A percentile compares a stretch with the other conserved stretches of the same genome.
Conservation (phyloP, 2,888 invertebrate species). For the Drosophila formosana region DNA sequence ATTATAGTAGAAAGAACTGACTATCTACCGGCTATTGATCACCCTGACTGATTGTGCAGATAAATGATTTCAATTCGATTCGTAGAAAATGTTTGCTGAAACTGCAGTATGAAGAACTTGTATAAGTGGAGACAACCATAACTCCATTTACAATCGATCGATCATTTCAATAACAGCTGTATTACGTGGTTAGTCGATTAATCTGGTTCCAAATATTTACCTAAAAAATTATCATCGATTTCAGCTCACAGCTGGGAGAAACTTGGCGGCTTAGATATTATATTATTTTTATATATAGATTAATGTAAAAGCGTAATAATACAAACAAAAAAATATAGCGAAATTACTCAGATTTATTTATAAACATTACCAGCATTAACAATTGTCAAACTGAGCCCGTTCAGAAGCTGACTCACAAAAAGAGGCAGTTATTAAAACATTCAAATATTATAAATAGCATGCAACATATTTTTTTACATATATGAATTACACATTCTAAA, state of each 20-base stretch:
- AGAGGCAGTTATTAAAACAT: constrained; percentile 1
- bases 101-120: background rate
- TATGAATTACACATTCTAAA: constrained; percentile 1
- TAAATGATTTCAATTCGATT: background rate
- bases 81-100: background rate
- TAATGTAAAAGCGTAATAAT: background rate
- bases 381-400: constrained; percentile 1
- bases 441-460: background rate
- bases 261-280: background rate
- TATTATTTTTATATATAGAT: background rate
- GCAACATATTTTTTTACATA: background rate
- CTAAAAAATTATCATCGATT: background rate
- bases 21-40: background rate
- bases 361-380: constrained; percentile 12
- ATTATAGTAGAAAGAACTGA: background rate
- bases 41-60: background rate
- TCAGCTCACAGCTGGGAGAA: background rate
- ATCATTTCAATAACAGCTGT: background rate
- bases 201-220: background rate
- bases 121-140: background rate
- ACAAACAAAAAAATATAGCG: constrained; percentile 1
- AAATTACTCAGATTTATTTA: constrained; percentile 16
- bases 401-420: constrained; percentile 38
- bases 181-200: background rate
- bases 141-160: background rate